Conservation (phyloP, 92 coral and sea anemone genomes). For the Montipora capitata region DNA sequence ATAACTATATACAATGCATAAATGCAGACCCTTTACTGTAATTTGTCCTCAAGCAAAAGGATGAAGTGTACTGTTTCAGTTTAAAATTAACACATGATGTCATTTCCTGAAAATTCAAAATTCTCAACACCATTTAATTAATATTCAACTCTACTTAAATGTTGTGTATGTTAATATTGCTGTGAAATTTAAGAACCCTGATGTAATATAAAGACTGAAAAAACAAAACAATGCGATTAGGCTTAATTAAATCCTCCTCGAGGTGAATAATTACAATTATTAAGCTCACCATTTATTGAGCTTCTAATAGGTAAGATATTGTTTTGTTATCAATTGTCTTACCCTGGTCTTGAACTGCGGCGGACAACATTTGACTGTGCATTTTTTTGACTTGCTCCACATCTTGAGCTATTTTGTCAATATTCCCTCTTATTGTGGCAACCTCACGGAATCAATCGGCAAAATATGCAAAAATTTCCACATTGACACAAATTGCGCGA, state of each 20-base stretch:
- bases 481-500: background rate
- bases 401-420: constrained; percentile 89
- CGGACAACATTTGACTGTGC: constrained; percentile 91
- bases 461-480: background rate
- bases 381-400: constrained; percentile 95
- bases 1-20: constrained; percentile 6
- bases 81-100: background rate
- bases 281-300: too few relatives aligned
- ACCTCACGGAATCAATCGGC: constrained; percentile 70
- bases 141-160: background rate
- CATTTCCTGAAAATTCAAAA: too few relatives aligned
- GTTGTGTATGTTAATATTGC: background rate
- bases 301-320: background rate
- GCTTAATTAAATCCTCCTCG: background rate
- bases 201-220: background rate
- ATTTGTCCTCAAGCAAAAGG: background rate
- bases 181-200: background rate
- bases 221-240: background rate
- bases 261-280: too few relatives aligned
- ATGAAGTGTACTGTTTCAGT: background rate
- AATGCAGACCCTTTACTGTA: too few relatives aligned
- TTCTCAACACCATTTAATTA: background rate
- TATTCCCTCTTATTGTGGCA: constrained; percentile 84
- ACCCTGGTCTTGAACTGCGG: constrained; percentile 96
- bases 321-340: constrained; percentile 1